Conservation (phyloP, 2,797 vertebrate genomes). For the Leptodactylus fallax region DNA sequence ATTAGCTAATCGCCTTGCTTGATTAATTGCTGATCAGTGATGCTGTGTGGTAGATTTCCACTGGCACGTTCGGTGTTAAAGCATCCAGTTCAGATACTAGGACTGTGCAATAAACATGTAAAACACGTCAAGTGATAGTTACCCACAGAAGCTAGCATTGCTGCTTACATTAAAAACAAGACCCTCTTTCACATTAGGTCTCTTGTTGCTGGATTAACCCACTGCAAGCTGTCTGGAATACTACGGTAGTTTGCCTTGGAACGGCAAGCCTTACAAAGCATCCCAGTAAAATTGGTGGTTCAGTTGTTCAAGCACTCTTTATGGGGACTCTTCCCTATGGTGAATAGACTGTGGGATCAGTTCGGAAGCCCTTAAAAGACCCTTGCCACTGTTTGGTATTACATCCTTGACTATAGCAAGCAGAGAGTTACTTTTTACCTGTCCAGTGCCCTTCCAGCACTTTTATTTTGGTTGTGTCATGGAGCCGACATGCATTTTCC, state of each 20-base stretch:
- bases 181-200: conserved; percentile 67
- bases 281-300: too few species aligned
- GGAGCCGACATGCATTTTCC: too few species aligned
- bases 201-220: not conserved
- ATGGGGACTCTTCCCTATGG: not conserved
- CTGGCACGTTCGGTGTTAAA: conserved; percentile 5
- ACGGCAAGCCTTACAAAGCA: too few species aligned
- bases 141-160: not conserved
- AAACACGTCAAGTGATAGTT: not conserved
- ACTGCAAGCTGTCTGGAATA: not conserved
- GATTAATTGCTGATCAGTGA: conserved; percentile 58
- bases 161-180: not conserved
- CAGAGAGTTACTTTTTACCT: not conserved
- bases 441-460: not conserved
- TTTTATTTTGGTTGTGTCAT: not conserved
- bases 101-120: not conserved
- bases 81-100: not conserved
- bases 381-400: not conserved
- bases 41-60: conserved; percentile 12
- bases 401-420: not conserved
- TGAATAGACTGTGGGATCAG: too few species aligned
- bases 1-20: conserved; percentile 55
- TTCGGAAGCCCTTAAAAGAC: too few species aligned
- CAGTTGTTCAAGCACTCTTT: not conserved
- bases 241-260: too few species aligned